phyloP scores from a whole-genome alignment of 1,140 invertebrate species.

The Lepidostoma basale region DNA sequence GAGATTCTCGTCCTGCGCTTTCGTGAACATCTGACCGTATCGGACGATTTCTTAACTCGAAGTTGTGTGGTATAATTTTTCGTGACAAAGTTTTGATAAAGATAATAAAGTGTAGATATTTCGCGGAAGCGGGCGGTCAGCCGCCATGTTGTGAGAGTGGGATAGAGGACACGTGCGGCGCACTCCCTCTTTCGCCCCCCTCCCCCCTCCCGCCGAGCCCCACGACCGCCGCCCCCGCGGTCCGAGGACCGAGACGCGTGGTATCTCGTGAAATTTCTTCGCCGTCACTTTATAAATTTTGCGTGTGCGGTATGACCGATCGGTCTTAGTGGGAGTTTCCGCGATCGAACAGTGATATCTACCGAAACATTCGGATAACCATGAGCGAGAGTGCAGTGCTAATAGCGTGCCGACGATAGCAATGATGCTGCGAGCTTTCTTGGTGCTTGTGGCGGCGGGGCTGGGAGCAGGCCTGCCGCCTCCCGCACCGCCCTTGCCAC shows the following conservation, averaged over 20 bases:
- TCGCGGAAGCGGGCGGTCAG: constrained; percentile 42
- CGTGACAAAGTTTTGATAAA: not conserved
- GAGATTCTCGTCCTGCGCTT: not conserved
- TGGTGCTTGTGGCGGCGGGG: constrained; percentile 52
- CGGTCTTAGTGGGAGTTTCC: constrained; percentile 8
- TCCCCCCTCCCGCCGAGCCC: not conserved
- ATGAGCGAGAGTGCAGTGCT: constrained; percentile 35
- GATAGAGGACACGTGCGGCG: constrained; percentile 28
- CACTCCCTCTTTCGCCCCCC: constrained; percentile 9
- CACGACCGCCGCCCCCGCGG: not conserved
- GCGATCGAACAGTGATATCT: constrained; percentile 3
- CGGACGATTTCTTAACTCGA: not conserved
- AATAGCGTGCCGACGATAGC: constrained; percentile 50
- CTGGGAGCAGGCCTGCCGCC: constrained; percentile 51
- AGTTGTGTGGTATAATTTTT: not conserved
- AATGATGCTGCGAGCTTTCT: constrained; percentile 55
- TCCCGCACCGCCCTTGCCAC: constrained; percentile 22
- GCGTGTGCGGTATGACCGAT: constrained; percentile 36
- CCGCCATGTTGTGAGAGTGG: constrained; percentile 46
- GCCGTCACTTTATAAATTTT: not conserved
- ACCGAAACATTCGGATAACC: not conserved
- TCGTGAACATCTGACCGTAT: not conserved
- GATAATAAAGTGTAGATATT: constrained; percentile 25
- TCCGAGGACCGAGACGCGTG: constrained; percentile 21
- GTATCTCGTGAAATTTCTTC: constrained; percentile 23